These are phyloP conservation scores for Heliconius sara DNA, from an alignment of 2,888 invertebrate genomes.

Conservation along the genomic window DNA sequence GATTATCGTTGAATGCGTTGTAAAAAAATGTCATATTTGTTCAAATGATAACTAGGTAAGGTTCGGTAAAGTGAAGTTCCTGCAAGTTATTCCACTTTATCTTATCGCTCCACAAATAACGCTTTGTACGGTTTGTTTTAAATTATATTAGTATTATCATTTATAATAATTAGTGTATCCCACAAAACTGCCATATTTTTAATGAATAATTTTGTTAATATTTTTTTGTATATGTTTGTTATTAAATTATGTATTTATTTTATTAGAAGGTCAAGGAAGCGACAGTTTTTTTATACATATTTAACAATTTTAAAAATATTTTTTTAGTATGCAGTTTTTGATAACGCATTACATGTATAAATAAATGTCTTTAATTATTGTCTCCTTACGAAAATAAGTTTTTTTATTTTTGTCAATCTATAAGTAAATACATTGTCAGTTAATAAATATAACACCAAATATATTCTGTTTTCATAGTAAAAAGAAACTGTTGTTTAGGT, in stretches of 20 bases:
- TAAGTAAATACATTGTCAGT: too few species aligned
- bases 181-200: neutral
- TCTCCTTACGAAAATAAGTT: too few species aligned
- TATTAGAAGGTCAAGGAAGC: neutral
- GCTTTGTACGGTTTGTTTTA: constrained; percentile 44
- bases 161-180: constrained; percentile 44
- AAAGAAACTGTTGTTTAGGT: neutral
- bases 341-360: too few species aligned
- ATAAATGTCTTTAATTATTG: too few species aligned
- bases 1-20: neutral
- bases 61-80: constrained; percentile 18
- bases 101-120: constrained; percentile 60
- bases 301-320: neutral
- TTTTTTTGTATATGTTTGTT: neutral
- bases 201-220: neutral
- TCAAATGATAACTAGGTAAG: constrained; percentile 3
- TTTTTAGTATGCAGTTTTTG: too few species aligned
- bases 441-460: neutral
- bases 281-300: neutral
- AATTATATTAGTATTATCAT: constrained; percentile 33
- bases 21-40: constrained; percentile 5
- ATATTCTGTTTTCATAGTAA: neutral
- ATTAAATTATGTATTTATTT: neutral
- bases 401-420: too few species aligned
- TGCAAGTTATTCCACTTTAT: constrained; percentile 36